phyloP scores from a whole-genome alignment of 2,113 vertebrate genomes.

The Fregetta grallaria region DNA sequence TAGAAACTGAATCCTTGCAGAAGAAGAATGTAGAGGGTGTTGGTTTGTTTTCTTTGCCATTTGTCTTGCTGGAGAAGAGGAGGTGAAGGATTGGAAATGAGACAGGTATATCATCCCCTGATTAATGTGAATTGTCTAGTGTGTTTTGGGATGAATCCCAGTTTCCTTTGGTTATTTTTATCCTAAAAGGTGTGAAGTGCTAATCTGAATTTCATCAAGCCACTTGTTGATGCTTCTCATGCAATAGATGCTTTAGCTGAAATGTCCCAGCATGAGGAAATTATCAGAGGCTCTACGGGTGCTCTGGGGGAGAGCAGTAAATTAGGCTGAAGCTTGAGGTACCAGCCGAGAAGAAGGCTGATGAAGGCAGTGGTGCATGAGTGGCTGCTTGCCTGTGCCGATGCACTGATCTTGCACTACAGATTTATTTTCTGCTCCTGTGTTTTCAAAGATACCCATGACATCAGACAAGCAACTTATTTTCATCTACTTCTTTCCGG shows the following conservation, averaged over 20 bases:
- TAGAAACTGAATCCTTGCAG: neutral
- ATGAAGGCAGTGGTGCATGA: neutral
- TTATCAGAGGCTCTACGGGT: neutral
- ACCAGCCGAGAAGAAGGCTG: neutral
- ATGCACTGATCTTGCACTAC: neutral
- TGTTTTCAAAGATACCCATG: neutral
- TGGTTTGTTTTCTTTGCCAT: conserved; percentile 4
- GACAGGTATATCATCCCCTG: neutral
- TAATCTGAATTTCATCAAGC: neutral
- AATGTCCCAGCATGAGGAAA: neutral
- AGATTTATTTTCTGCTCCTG: neutral
- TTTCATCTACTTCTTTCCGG: neutral
- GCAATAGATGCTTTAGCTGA: neutral
- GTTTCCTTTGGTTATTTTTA: conserved; percentile 9
- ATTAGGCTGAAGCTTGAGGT: neutral
- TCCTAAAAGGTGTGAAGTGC: neutral
- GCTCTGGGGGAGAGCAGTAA: neutral
- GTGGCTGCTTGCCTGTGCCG: neutral
- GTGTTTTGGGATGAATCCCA: neutral
- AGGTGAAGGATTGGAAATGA: neutral
- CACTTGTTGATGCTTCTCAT: neutral
- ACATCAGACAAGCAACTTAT: neutral
- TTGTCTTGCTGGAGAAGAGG: conserved; percentile 1
- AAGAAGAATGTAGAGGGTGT: neutral
- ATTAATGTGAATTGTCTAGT: neutral